Percentiles rank a stretch among this genome's conserved stretches.
Conservation (phyloP, 1,140 invertebrate species). For the Drosophila simulans region DNA sequence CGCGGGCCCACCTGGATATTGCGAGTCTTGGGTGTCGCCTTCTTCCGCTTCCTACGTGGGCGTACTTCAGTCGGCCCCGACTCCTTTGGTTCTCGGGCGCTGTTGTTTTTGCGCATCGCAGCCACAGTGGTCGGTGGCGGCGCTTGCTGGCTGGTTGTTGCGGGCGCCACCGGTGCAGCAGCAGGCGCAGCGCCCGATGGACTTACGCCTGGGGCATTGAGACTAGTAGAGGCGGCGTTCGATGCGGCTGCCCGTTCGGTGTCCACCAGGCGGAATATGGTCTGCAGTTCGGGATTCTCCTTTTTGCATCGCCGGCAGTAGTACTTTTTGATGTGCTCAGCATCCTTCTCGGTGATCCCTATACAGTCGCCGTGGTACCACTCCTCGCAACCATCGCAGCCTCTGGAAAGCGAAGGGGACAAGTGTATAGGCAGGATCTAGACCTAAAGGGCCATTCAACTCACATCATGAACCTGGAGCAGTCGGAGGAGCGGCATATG, state of each 20-base stretch:
- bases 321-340: constrained; percentile 96
- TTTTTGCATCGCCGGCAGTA: constrained; percentile 94
- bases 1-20: constrained; percentile 83
- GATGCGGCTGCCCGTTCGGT: constrained; percentile 59
- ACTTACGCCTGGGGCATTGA: constrained; percentile 63
- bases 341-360: constrained; percentile 96
- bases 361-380: constrained; percentile 99
- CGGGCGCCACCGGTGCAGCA: neutral
- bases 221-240: constrained; percentile 22
- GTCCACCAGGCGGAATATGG: constrained; percentile 87
- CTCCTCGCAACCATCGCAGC: constrained; percentile 98
- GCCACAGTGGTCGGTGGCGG: constrained; percentile 11
- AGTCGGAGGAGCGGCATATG: constrained; percentile 96
- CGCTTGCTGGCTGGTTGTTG: neutral
- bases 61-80: neutral
- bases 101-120: constrained; percentile 49
- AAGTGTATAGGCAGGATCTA: too few relatives aligned
- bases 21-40: constrained; percentile 58
- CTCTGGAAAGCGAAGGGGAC: constrained; percentile 86
- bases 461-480: constrained; percentile 98
- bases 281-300: constrained; percentile 92
- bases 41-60: constrained; percentile 60
- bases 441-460: neutral
- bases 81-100: constrained; percentile 40
- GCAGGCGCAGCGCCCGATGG: neutral